A percentile compares a stretch with the other conserved stretches of the same genome.
phyloP scores from a whole-genome alignment of 2,888 invertebrate species.

The Gymnoscelis rufifasciata region DNA sequence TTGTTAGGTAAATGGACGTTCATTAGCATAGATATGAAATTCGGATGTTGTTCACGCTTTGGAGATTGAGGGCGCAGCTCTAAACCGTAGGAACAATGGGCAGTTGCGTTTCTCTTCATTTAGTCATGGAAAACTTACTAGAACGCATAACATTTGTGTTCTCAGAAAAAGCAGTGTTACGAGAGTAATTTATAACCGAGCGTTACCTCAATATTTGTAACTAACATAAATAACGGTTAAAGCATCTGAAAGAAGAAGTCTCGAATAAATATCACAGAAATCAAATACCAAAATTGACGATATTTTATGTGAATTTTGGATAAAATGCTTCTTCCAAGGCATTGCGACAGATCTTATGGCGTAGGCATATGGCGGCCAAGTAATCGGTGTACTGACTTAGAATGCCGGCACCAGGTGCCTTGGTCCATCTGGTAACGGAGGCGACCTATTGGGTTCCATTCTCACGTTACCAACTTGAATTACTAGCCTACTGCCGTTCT shows the following conservation, averaged over 20 bases:
- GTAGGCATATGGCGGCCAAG: constrained; percentile 54
- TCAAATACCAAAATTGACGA: too few species aligned
- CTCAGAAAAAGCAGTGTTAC: neutral
- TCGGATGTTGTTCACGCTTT: constrained; percentile 34
- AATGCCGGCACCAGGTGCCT: constrained; percentile 60
- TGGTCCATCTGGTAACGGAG: constrained; percentile 53
- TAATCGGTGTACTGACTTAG: constrained; percentile 73
- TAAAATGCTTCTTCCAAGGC: too few species aligned
- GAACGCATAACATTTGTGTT: neutral
- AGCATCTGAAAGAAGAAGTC: too few species aligned
- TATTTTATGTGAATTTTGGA: too few species aligned
- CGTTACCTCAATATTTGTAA: neutral
- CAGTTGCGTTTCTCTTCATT: constrained; percentile 17
- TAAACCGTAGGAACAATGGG: constrained; percentile 26
- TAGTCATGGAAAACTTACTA: neutral
- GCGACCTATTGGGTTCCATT: constrained; percentile 57
- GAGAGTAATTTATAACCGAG: neutral
- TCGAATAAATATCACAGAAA: too few species aligned
- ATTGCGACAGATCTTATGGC: neutral
- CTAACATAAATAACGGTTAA: too few species aligned
- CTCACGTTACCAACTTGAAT: constrained; percentile 53
- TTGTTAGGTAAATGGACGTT: constrained; percentile 67
- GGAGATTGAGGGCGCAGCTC: constrained; percentile 29
- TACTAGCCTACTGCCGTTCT: constrained; percentile 51
- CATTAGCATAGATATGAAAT: constrained; percentile 51